Percentiles rank a stretch among this genome's conserved stretches.
Conservation (phyloP, 2,113 vertebrate genomes). For the Ciconia stormi region DNA sequence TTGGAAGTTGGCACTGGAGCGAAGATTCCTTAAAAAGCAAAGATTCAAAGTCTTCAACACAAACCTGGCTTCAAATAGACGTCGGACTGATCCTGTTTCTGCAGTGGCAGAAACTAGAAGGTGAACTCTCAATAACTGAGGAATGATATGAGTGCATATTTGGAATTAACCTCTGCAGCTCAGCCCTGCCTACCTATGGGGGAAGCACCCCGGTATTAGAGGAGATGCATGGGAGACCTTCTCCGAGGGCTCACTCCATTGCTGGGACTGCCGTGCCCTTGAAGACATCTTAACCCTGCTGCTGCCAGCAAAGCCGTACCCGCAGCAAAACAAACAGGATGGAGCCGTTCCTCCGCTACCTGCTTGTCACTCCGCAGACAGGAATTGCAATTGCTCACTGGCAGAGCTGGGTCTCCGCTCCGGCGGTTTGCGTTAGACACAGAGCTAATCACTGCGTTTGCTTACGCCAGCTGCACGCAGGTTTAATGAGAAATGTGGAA, state of each 20-base stretch:
- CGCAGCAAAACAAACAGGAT: neutral
- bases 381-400: neutral
- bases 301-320: neutral
- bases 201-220: neutral
- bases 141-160: neutral
- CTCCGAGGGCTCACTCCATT: fast-evolving
- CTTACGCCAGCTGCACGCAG: conserved; percentile 18
- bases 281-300: neutral
- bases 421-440: neutral
- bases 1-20: neutral
- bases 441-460: conserved; percentile 16
- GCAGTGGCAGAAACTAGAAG: neutral
- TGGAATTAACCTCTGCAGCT: neutral
- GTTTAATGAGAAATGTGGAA: neutral
- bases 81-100: neutral
- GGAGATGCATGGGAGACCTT: neutral
- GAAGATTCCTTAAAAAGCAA: neutral
- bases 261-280: neutral
- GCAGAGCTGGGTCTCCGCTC: neutral
- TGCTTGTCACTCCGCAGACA: neutral
- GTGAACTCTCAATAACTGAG: neutral
- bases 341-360: neutral
- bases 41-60: neutral
- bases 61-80: neutral
- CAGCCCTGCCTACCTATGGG: neutral